phyloP scores from a whole-genome alignment of 1,140 invertebrate genomes.

The Caerostris extrusa region DNA sequence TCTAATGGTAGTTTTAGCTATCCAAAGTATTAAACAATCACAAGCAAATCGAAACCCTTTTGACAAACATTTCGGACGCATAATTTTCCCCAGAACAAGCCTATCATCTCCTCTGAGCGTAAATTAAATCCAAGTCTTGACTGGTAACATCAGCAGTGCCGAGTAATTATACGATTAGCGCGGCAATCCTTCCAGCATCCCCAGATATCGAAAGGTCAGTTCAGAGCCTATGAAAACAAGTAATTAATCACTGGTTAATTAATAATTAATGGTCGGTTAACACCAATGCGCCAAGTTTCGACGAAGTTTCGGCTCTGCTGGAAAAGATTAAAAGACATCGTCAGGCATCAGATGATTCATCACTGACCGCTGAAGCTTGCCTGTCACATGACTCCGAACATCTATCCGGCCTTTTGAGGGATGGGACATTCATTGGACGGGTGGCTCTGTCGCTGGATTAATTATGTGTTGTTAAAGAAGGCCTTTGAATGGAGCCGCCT shows the following conservation, averaged over 20 bases:
- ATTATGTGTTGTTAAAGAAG: too few species aligned
- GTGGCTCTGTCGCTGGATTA: background rate
- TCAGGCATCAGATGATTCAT: slow-evolving; percentile 39
- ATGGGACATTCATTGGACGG: background rate
- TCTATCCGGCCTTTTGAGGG: background rate
- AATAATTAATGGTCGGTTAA: slow-evolving; percentile 68
- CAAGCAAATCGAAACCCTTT: too few species aligned
- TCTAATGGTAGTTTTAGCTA: too few species aligned
- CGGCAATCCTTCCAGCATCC: background rate
- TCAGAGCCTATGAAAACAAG: slow-evolving; percentile 52
- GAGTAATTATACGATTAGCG: slow-evolving; percentile 35
- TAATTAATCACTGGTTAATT: slow-evolving; percentile 66
- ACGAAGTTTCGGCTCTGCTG: background rate
- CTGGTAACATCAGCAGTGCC: slow-evolving; percentile 19
- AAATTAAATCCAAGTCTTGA: slow-evolving; percentile 51
- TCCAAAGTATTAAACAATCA: too few species aligned
- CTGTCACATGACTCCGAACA: background rate
- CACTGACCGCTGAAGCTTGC: background rate
- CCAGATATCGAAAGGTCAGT: slow-evolving; percentile 62
- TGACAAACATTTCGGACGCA: too few species aligned
- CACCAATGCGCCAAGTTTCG: background rate
- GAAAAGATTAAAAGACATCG: slow-evolving; percentile 55
- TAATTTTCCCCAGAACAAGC: too few species aligned
- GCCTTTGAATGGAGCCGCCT: background rate
- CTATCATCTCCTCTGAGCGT: background rate